Evolutionary conservation across 2,797 vertebrate genomes (phyloP).

Genomic region (Bradypodion pumilum): DNA sequence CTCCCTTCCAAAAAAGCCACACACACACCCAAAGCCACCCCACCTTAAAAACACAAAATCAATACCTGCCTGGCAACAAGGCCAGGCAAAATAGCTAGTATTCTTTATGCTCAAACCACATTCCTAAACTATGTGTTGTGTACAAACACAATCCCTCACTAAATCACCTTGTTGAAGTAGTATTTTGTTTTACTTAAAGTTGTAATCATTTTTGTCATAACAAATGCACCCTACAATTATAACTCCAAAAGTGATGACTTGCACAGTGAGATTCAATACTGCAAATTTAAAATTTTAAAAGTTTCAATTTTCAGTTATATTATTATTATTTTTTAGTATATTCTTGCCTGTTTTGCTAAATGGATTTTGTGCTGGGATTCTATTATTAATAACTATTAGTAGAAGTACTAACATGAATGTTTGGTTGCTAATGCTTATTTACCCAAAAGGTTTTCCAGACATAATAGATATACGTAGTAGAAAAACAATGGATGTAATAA

Average conservation of each 20-base stretch:
- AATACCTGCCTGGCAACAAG: too few relatives aligned
- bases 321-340: too few relatives aligned
- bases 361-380: not conserved
- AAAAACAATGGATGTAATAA: not conserved
- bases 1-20: too few relatives aligned
- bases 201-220: not conserved
- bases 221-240: not conserved
- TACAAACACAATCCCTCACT: not conserved
- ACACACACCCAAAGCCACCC: too few relatives aligned
- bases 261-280: not conserved
- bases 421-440: not conserved
- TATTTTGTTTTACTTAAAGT: not conserved
- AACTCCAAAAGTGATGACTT: not conserved
- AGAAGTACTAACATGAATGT: not conserved
- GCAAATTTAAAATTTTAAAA: not conserved
- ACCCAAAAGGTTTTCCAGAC: slow-evolving; percentile 27
- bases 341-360: slow-evolving; percentile 29
- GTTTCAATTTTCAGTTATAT: slow-evolving; percentile 45
- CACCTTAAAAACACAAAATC: too few relatives aligned
- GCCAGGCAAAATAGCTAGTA: too few relatives aligned
- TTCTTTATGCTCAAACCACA: not conserved
- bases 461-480: not conserved
- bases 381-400: slow-evolving; percentile 12
- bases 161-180: not conserved
- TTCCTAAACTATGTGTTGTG: not conserved